Evolutionary conservation across 2,113 vertebrate genomes (phyloP), one percentile per base, ranked within the genome.

Genomic region (Mesembrinibis cayennensis): DNA sequence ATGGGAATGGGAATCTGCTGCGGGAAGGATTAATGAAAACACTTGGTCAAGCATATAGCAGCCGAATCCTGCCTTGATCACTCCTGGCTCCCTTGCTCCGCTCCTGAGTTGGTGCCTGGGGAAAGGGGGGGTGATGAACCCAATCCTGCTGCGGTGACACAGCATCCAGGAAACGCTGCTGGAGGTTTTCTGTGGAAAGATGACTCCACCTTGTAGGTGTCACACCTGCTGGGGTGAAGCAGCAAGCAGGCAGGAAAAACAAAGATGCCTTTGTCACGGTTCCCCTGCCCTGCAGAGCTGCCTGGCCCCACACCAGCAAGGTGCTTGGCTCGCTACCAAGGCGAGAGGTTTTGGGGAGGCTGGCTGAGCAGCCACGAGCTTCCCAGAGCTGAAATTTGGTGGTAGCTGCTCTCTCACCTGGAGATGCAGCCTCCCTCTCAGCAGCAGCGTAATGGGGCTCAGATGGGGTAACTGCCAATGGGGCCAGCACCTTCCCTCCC

Each of bases 61-160:
- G 13, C 55, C 0, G 0, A 69, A 80, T 53, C 44, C 56, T 22
- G 18, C 58, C 61, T 47, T 10, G 3, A 14, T 63, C 0, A 2
- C 53, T 73, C 49, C 59, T 4, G 16, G 56, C 34, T 56, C 14
- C 42, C 30, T 49, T 40, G 44, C 78, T 61, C 53, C 2, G 2
- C 32, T 73, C 12, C n/a, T 59, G 53, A 16, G 21, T 13, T 47
- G 47, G 23, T 36, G 16, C 44, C 20, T 29, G 36, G 36, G 26
- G n/a, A 72, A 76, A 29, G 32, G 3, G 17, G 1, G 11, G 36
- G 8, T 25, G 16, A 47, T 17, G 20, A 76, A n/a, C 21, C 42
- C 0, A 0, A 23, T 7, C 56, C 25, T 11, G 10, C 21, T 38
- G 23, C 0, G 2, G 32, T 65, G 40, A 87, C 0, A 1, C 29